Conservation (phyloP, 2,888 invertebrate species). For the Ectemnius cavifrons region DNA sequence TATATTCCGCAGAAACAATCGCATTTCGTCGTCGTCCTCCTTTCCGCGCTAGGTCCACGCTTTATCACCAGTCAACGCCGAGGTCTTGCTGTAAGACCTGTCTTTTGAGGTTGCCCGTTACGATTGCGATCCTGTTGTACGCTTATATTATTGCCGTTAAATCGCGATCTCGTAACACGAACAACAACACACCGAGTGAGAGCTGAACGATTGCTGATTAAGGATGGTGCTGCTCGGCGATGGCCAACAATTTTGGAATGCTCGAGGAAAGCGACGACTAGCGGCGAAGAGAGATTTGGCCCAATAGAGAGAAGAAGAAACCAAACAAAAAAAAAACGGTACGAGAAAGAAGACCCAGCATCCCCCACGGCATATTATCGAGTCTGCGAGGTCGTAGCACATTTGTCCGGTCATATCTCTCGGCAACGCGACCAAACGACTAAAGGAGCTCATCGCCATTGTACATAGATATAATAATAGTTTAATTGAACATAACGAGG, state of each 20-base stretch:
- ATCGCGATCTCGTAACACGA: not conserved
- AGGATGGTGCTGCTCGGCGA: conserved; percentile 5
- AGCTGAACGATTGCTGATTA: not conserved
- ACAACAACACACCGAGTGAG: no score
- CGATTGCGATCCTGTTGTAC: conserved; percentile 1
- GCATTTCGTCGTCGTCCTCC: conserved; percentile 4
- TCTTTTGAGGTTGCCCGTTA: not conserved
- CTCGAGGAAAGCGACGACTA: not conserved
- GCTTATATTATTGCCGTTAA: conserved; percentile 4
- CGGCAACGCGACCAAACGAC: conserved; percentile 10
- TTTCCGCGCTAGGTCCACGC: not conserved
- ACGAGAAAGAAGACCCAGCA: not conserved
- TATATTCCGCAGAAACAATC: no score
- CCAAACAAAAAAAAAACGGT: no score
- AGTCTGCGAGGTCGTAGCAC: conserved; percentile 2
- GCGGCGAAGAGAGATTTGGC: not conserved
- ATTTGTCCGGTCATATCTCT: conserved; percentile 3
- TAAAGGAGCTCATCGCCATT: conserved; percentile 23
- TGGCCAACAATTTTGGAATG: not conserved
- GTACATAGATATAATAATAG: conserved; percentile 29
- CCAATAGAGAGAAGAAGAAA: not conserved
- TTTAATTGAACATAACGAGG: conserved; percentile 7
- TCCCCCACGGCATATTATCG: conserved; percentile 1
- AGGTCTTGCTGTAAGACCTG: not conserved
- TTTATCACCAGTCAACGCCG: not conserved